phyloP scores from a whole-genome alignment of 92 coral and sea anemone species.

The Epizoanthus stellaris region DNA sequence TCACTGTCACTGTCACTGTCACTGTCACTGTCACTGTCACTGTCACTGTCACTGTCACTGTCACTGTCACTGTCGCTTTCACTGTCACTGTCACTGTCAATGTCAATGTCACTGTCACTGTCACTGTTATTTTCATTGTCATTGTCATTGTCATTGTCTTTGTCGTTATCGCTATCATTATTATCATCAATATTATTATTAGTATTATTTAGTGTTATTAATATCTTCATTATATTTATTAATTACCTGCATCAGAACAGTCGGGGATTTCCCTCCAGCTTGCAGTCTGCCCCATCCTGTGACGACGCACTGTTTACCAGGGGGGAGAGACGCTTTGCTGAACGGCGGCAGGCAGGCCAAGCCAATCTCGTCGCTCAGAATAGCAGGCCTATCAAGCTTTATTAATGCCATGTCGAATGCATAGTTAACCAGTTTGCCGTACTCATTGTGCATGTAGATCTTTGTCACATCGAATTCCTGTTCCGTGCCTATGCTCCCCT shows the following conservation, averaged over 20 bases:
- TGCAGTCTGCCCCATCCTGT: conserved; percentile 4
- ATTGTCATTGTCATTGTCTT: too few relatives aligned
- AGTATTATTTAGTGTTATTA: not conserved
- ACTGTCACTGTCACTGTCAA: too few relatives aligned
- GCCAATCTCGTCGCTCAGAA: not conserved
- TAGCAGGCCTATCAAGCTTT: not conserved
- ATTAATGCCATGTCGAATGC: conserved; percentile 13
- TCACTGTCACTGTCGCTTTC: too few relatives aligned
- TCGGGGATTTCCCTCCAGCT: not conserved
- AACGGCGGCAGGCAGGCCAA: conserved; percentile 1
- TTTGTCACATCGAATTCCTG: not conserved
- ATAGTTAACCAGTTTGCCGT: not conserved
- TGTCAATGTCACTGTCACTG: too few relatives aligned
- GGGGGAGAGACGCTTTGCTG: not conserved
- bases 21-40: too few relatives aligned
- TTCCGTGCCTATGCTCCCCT: not conserved
- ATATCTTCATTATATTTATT: not conserved
- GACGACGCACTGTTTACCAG: not conserved
- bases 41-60: too few relatives aligned
- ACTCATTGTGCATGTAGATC: not conserved
- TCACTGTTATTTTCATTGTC: too few relatives aligned
- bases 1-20: too few relatives aligned
- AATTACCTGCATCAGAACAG: not conserved
- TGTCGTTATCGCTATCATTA: too few relatives aligned
- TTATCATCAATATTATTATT: too few relatives aligned